Evolutionary conservation across 1,140 invertebrate genomes (phyloP), one percentile per base, ranked within the genome.

Genomic region (Trichoplusia ni): DNA sequence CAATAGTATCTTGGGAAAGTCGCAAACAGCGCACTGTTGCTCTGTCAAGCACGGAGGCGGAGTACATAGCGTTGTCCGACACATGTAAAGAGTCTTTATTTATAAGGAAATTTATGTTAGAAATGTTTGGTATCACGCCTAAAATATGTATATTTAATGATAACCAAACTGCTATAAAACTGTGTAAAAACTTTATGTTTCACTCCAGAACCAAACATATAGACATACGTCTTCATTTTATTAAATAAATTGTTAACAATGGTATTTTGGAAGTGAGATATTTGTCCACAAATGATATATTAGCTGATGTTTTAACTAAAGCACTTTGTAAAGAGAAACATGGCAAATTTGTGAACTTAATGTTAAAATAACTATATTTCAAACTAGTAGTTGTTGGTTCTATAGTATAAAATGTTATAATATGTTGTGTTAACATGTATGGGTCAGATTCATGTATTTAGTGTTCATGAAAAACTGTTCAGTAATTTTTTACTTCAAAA

Each of bases 11-110:
- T 11, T 46, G 21, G 42, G 19, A 46, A 13, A 46, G n/a, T 13
- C 6, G 21, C 5, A 46, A 46, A n/a, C 42, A 46, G 9, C 2
- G 4, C 1, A 25, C 19, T 25, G 21, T 25, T 11, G 42, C 42
- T 4, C 13, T 35, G 64, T 66, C 42, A 1, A 46, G 42, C 9
- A 46, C 42, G 7, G 42, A 46, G 21, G 21, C 42, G 1, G 42
- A 46, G 7, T 46, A 46, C 21, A 25, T 46, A 1, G 9, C 19
- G 0, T 13, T 46, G 4, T 25, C 42, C 6, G 42, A 46, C 11
- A 6, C 19, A 5, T 21, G 42, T 46, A 46, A 25, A 9, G 42
- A 46, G 11, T 19, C 21, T 11, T 3, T 25, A 6, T 46, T 13
- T 7, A 21, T 46, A 19, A 25, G 21, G 13, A 11, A 46, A 11